These are phyloP conservation scores for Lithophane socia DNA, from an alignment of 2,888 invertebrate genomes.

Conservation along the genomic window DNA sequence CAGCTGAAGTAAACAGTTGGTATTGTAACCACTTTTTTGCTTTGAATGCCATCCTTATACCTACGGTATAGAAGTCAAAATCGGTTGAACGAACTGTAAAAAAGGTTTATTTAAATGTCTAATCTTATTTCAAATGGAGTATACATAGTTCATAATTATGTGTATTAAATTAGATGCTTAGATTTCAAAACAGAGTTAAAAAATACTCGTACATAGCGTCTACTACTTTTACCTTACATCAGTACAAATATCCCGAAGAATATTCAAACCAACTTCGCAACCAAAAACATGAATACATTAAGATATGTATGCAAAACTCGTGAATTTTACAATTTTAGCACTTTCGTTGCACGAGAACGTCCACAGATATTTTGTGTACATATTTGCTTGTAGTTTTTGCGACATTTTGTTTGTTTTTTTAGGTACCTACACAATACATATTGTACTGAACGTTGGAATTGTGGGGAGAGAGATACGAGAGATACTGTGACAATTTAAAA, in stretches of 20 bases:
- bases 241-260: conserved; percentile 18
- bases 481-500: not conserved
- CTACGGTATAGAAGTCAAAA: too few relatives aligned
- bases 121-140: too few relatives aligned
- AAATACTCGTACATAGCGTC: not conserved
- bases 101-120: too few relatives aligned
- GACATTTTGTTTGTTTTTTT: conserved; percentile 20
- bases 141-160: too few relatives aligned
- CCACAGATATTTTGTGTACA: conserved; percentile 35
- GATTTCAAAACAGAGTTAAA: not conserved
- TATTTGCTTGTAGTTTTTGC: conserved; percentile 40
- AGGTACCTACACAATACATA: not conserved
- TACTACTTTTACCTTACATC: not conserved
- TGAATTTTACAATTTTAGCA: conserved; percentile 53
- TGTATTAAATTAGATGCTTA: not conserved
- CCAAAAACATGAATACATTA: conserved; percentile 55
- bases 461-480: not conserved
- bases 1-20: too few relatives aligned
- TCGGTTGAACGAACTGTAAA: too few relatives aligned
- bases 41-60: too few relatives aligned
- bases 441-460: conserved; percentile 1
- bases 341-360: conserved; percentile 28
- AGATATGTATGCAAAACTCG: conserved; percentile 54
- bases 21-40: too few relatives aligned
- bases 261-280: conserved; percentile 7